These are phyloP conservation scores for Procambarus clarkii DNA, from an alignment of 1,140 invertebrate species.

Conservation along the genomic window DNA sequence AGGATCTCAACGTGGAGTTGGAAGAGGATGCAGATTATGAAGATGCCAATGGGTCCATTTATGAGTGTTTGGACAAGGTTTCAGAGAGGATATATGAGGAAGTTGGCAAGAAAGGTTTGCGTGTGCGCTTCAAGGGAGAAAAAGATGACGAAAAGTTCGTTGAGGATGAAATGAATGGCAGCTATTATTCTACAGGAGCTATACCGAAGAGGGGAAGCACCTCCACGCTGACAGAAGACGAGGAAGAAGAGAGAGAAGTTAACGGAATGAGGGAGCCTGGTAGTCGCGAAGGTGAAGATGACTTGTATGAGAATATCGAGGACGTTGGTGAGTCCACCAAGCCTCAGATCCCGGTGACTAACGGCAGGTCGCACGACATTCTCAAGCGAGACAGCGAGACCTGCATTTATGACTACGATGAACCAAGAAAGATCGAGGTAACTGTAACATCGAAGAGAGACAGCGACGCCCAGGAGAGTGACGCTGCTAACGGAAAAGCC, in stretches of 20 bases:
- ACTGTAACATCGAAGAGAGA: constrained; percentile 49
- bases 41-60: constrained; percentile 10
- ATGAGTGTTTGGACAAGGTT: constrained; percentile 41
- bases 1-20: constrained; percentile 2
- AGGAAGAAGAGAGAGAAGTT: constrained; percentile 13
- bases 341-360: background rate
- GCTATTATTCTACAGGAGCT: constrained; percentile 33
- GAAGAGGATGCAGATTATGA: constrained; percentile 48
- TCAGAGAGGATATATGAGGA: constrained; percentile 34
- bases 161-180: background rate
- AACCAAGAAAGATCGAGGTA: constrained; percentile 53
- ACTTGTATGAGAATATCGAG: constrained; percentile 18
- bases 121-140: constrained; percentile 38
- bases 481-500: background rate
- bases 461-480: background rate
- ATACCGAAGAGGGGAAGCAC: constrained; percentile 47
- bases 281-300: background rate
- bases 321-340: background rate
- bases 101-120: constrained; percentile 28
- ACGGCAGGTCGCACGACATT: background rate
- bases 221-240: background rate
- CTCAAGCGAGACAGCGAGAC: constrained; percentile 3
- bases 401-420: constrained; percentile 25
- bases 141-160: background rate
- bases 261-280: background rate